Percentiles rank a stretch among this genome's conserved stretches.
Evolutionary conservation across 2,888 invertebrate genomes (phyloP).

Genomic region (Drosophila prolongata): DNA sequence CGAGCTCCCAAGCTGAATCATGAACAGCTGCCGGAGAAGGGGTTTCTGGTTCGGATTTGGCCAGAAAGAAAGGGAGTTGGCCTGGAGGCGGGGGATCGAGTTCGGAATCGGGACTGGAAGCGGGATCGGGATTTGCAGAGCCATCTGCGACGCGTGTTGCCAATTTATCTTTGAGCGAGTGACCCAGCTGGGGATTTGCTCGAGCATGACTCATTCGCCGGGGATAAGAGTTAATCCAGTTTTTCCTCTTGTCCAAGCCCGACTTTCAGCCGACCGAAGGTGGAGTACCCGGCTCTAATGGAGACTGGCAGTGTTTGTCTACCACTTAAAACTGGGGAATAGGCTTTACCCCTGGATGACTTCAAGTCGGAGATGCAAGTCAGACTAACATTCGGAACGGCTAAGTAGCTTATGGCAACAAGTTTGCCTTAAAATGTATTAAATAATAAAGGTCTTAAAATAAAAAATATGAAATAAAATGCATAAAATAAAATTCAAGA

Average conservation of each 20-base stretch:
- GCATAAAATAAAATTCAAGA: no score
- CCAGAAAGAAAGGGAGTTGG: constrained; percentile 13
- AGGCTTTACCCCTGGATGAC: neutral
- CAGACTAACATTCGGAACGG: no score
- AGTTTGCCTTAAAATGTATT: no score
- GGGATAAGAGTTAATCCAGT: constrained; percentile 59
- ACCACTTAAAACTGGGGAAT: constrained; percentile 2
- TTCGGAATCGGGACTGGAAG: constrained; percentile 11
- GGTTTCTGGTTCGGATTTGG: constrained; percentile 1
- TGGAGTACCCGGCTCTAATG: constrained; percentile 12
- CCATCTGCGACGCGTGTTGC: constrained; percentile 73
- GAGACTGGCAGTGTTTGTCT: constrained; percentile 6
- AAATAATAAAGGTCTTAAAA: no score
- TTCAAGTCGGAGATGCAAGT: neutral
- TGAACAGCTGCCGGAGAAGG: constrained; percentile 27
- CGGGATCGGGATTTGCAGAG: constrained; percentile 12
- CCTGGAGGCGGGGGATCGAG: constrained; percentile 1
- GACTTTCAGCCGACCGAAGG: constrained; percentile 32
- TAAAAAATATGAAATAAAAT: no score
- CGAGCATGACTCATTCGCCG: constrained; percentile 58
- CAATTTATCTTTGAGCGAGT: constrained; percentile 68
- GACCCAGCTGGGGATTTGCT: constrained; percentile 50
- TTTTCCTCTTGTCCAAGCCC: constrained; percentile 40
- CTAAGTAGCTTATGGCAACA: neutral
- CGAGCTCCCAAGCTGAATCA: constrained; percentile 15